Conservation (phyloP, 92 coral and sea anemone species). For the Parazoanthus swiftii region DNA sequence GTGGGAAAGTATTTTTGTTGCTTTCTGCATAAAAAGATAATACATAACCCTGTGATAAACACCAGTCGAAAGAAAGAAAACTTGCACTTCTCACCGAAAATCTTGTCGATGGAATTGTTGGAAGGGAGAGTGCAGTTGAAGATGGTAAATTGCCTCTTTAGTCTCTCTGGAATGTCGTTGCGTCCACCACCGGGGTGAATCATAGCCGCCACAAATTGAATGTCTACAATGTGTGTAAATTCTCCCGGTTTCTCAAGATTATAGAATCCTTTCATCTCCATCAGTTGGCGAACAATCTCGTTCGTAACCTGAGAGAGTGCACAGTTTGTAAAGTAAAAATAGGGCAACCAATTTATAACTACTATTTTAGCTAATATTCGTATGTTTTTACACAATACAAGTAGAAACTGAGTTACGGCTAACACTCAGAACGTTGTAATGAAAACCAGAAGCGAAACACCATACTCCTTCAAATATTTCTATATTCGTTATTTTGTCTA, state of each 20-base stretch:
- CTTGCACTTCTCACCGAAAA: slow-evolving; percentile 63
- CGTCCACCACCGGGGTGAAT: slow-evolving; percentile 95
- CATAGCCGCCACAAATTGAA: slow-evolving; percentile 89
- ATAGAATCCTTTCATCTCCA: slow-evolving; percentile 88
- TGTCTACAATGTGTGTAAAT: slow-evolving; percentile 88
- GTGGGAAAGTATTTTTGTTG: not conserved
- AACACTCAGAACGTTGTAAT: no score
- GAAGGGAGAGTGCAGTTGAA: slow-evolving; percentile 91
- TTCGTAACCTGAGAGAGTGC: slow-evolving; percentile 66
- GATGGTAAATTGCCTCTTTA: slow-evolving; percentile 84
- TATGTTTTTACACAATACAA: not conserved
- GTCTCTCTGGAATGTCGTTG: slow-evolving; percentile 87
- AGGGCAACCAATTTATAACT: no score
- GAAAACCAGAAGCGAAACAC: no score
- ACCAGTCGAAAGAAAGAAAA: not conserved
- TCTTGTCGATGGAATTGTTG: slow-evolving; percentile 85
- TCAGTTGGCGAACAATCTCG: slow-evolving; percentile 86
- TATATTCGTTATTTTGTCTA: no score
- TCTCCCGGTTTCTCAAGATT: slow-evolving; percentile 94
- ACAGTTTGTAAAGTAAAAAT: no score
- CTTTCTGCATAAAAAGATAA: not conserved
- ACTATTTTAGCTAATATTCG: not conserved
- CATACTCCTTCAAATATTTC: no score
- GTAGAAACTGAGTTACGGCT: not conserved
- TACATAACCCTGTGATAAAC: not conserved